These are phyloP conservation scores for Deladenus siricidicola DNA, from an alignment of 2,888 invertebrate genomes.

Conservation along the genomic window DNA sequence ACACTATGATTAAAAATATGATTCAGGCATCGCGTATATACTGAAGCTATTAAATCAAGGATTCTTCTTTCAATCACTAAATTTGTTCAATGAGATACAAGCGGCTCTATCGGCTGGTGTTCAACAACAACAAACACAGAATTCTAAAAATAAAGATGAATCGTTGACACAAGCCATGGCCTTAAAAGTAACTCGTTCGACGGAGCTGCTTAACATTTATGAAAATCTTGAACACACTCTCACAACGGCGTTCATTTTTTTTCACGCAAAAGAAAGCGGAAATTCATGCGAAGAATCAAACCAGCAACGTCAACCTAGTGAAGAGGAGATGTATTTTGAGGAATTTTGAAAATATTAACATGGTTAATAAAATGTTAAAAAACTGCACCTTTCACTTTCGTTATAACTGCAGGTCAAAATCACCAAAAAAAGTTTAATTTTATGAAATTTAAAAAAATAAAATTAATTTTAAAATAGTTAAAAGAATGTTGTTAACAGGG, in stretches of 20 bases:
- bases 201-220: conserved; percentile 62
- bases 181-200: conserved; percentile 64
- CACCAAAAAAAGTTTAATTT: too few relatives aligned
- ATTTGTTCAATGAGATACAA: conserved; percentile 71
- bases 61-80: conserved; percentile 76
- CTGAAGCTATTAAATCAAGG: conserved; percentile 79
- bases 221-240: conserved; percentile 44
- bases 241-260: conserved; percentile 12
- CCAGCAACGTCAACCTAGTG: conserved; percentile 3
- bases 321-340: conserved; percentile 26
- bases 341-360: too few relatives aligned
- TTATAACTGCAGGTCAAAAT: too few relatives aligned
- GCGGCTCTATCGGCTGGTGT: conserved; percentile 54
- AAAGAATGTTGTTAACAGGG: too few relatives aligned
- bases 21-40: conserved; percentile 68
- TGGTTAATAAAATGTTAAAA: too few relatives aligned
- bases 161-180: conserved; percentile 86
- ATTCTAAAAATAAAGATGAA: too few relatives aligned
- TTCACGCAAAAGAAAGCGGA: conserved; percentile 11
- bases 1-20: not conserved
- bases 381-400: too few relatives aligned
- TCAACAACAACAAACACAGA: conserved; percentile 29
- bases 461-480: too few relatives aligned
- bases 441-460: too few relatives aligned
- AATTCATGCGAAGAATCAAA: not conserved